A percentile compares a stretch with the other conserved stretches of the same genome.
Evolutionary conservation across 2,888 invertebrate species (phyloP).

Genomic region (Dendrolimus houi): DNA sequence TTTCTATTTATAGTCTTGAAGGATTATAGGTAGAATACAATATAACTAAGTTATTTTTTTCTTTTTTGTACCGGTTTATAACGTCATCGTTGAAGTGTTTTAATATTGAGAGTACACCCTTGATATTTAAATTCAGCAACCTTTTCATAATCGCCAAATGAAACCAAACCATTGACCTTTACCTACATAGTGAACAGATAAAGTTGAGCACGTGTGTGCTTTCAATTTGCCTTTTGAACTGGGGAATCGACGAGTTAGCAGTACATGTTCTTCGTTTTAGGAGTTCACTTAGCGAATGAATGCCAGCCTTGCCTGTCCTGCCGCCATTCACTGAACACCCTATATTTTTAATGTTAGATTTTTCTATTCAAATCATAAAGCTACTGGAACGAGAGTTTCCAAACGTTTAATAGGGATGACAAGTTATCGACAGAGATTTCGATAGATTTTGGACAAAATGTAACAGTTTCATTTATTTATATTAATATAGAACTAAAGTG

Average conservation of each 20-base stretch:
- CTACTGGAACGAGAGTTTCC: slow-evolving; percentile 26
- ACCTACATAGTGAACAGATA: slow-evolving; percentile 20
- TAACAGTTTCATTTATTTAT: no score
- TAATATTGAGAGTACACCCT: no score
- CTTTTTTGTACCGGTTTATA: no score
- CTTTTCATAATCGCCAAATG: slow-evolving; percentile 1
- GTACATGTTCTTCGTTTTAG: slow-evolving; percentile 33
- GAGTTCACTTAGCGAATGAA: slow-evolving; percentile 62
- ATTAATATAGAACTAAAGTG: no score
- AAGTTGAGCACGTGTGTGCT: slow-evolving; percentile 26
- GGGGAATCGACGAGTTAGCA: slow-evolving; percentile 39
- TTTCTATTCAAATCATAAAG: slow-evolving; percentile 49
- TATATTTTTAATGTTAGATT: slow-evolving; percentile 62
- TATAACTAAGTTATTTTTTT: no score
- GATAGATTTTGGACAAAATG: background rate
- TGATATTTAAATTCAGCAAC: no score
- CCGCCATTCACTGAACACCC: slow-evolving; percentile 45
- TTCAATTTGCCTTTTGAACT: slow-evolving; percentile 42
- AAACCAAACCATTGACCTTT: slow-evolving; percentile 2
- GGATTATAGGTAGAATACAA: no score
- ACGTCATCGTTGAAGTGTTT: no score
- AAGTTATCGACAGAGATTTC: slow-evolving; percentile 15
- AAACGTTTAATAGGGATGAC: slow-evolving; percentile 24
- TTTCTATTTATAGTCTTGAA: no score
- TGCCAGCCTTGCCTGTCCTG: slow-evolving; percentile 46